Percentiles rank a stretch among this genome's conserved stretches.
Evolutionary conservation across 2,888 invertebrate species (phyloP).

Genomic region (Erebia ligea): DNA sequence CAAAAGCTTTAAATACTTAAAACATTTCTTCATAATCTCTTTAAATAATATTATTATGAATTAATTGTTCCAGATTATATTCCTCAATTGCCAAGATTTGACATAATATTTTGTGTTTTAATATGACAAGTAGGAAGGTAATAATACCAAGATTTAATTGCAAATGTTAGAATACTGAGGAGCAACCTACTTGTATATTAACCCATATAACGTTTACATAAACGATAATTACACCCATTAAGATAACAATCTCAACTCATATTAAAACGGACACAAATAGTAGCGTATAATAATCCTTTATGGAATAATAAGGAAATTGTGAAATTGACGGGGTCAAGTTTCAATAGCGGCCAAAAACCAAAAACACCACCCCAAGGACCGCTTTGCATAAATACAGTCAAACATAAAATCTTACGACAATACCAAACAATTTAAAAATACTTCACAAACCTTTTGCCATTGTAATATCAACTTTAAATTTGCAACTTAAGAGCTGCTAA

Average conservation of each 20-base stretch:
- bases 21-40: too few species aligned
- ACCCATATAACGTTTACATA: constrained; percentile 16
- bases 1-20: too few species aligned
- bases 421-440: constrained; percentile 49
- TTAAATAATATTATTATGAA: too few species aligned
- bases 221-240: constrained; percentile 21
- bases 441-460: background rate
- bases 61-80: background rate
- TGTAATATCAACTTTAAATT: constrained; percentile 45
- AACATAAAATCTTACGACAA: constrained; percentile 81
- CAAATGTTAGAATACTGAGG: background rate
- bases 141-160: background rate
- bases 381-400: constrained; percentile 76
- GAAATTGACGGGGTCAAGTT: constrained; percentile 66
- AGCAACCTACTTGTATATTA: background rate
- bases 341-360: constrained; percentile 75
- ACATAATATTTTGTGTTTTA: background rate
- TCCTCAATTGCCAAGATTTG: too few species aligned
- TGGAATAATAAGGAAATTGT: constrained; percentile 59
- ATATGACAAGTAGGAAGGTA: background rate
- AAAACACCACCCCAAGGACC: constrained; percentile 74
- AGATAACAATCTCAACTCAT: constrained; percentile 39
- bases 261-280: constrained; percentile 50
- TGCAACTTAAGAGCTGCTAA: constrained; percentile 34
- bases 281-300: constrained; percentile 46